Base-by-base conservation (phyloP, 2,797 vertebrate species). In the Microctenopoma lineatum region DNA sequence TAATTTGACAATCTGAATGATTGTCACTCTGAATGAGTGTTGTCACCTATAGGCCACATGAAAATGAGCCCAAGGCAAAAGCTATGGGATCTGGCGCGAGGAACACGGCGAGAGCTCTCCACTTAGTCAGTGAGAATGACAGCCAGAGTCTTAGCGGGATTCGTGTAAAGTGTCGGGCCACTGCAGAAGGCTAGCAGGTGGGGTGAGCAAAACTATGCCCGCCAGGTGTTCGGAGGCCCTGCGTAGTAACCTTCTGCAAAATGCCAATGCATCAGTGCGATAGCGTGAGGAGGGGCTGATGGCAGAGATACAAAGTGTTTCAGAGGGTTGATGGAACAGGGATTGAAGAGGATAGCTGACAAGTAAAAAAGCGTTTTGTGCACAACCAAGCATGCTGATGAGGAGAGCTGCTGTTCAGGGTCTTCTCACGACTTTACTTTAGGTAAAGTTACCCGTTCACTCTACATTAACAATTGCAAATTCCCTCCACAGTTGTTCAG, bases 141-240 rank as follows among this genome's bases (percentile, higher is more conserved):
- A 91, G 76, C 53, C 45, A 12, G 65, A 61, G 77, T 77, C 78
- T 91, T 88, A 84, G 74, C 50, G 56, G 82, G 73, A 90, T 82
- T 70, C 36, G 85, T 81, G 87, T 70, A 65, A 91, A 87, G 79
- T 74, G 73, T 63, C 70, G 56, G 66, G 77, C 75, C 78, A 41
- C 75, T 70, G 82, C 85, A 81, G 80, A 85, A 84, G 75, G 75
- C 78, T 44, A 84, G 84, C 86, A 87, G 82, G 82, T 87, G 87
- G 83, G 60, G 46, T 56, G 68, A 64, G 66, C 56, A 62, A 84
- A 85, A 77, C 76, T 56, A 83, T 78, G 63, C 60, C 59, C 65
- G 61, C 86, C 87, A 85, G 86, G 88, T 85, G 84, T 88, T 85
- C 85, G 81, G 80, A 82, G 79, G 84, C 87, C 85, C 84, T 68